Evolutionary conservation across 1,140 invertebrate species (phyloP).

Genomic region (Cepaea nemoralis): DNA sequence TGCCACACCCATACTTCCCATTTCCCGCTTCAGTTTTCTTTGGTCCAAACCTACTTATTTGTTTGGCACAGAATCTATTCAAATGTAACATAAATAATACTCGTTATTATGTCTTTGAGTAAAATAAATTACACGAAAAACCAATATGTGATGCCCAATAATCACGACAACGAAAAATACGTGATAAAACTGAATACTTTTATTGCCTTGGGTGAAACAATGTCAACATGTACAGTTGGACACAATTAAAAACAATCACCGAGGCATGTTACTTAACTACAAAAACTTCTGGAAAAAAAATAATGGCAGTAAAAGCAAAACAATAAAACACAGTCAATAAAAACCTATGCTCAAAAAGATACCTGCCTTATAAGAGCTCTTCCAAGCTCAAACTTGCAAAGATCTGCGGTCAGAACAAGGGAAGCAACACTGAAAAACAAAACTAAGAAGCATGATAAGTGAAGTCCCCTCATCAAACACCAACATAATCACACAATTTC

Average conservation of each 20-base stretch:
- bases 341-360: background rate
- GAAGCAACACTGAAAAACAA: background rate
- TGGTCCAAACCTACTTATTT: too few species aligned
- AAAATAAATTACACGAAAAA: too few species aligned
- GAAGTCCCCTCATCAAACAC: too few species aligned
- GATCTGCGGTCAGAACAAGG: background rate
- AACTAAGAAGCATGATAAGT: too few species aligned
- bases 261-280: background rate
- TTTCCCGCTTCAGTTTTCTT: too few species aligned
- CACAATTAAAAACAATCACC: background rate
- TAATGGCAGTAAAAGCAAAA: background rate
- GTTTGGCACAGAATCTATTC: too few species aligned
- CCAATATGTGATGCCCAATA: too few species aligned
- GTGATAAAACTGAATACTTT: background rate
- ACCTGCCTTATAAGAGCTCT: background rate
- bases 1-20: too few species aligned
- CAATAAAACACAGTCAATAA: background rate
- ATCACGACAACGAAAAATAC: too few species aligned
- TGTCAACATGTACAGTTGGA: background rate
- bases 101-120: too few species aligned
- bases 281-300: background rate
- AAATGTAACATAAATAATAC: too few species aligned
- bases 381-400: background rate
- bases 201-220: constrained; percentile 17
- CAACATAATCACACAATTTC: too few species aligned